Evolutionary conservation across 2,797 vertebrate genomes (phyloP), one percentile per base, ranked within the genome.

Genomic region (Phalloptychus januarius): DNA sequence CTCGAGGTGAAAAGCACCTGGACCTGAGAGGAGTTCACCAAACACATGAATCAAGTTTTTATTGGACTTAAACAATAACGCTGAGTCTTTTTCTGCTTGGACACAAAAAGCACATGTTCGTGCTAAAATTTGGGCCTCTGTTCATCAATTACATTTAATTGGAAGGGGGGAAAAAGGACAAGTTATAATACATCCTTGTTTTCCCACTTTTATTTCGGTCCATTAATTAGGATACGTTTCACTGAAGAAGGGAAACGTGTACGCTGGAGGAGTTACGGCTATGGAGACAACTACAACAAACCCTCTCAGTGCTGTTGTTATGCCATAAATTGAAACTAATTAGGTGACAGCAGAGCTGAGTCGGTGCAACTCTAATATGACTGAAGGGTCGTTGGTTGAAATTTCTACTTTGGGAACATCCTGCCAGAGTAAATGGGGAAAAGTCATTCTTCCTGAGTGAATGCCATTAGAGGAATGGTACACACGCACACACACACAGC

Each of bases 291-390:
- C 40, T 44, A 20, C 5, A 56, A n/a, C 33, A 86, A 84, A 84
- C 85, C 44, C 73, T n/a, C 74, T 84, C 78, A 45, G 71, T 71
- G 82, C 85, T 75, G 79, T 58, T 75, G 78, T 67, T 74, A 79
- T 50, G 42, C 61, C 83, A 91, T 89, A 88, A 86, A 90, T 90
- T 85, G 72, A 77, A 72, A 83, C 84, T 92, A 93, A 93, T 90
- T 90, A 85, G 86, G 79, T 65, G 76, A 74, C 78, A 81, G 74
- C 1, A 15, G 67, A 77, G 86, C 88, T 80, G 88, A 90, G 86
- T 87, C 61, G 25, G 82, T 77, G 78, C 78, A 72, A 76, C 75
- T 52, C 76, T 82, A 81, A 81, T 79, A 79, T 75, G 87, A 85
- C 83, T 86, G 87, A 85, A 80, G 86, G 83, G 87, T 89, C 83